Conservation (phyloP, 37 sponge, comb jelly and placozoan species). For the Aplysina aerophoba region DNA sequence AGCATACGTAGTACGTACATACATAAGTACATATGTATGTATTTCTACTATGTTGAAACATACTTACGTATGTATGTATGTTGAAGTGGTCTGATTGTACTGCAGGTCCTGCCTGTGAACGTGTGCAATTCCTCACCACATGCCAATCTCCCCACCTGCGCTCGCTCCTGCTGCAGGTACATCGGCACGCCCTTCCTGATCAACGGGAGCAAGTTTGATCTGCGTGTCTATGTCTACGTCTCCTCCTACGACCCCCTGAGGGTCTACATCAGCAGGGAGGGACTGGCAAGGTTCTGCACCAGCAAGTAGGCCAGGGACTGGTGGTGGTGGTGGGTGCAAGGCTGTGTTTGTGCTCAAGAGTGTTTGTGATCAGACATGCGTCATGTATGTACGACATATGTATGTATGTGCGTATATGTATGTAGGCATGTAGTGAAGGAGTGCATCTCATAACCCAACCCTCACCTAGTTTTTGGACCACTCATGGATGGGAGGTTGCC, state of each 20-base stretch:
- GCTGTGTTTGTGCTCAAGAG: too few species aligned
- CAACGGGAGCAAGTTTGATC: slow-evolving; percentile 95
- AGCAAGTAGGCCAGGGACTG: slow-evolving; percentile 74
- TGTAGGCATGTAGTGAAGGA: too few species aligned
- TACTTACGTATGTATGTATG: neutral
- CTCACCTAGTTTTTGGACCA: too few species aligned
- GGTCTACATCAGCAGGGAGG: slow-evolving; percentile 89
- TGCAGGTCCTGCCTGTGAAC: too few species aligned
- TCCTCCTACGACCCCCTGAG: slow-evolving; percentile 88
- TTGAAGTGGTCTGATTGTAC: too few species aligned
- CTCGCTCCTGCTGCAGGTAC: slow-evolving; percentile 62
- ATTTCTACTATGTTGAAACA: neutral
- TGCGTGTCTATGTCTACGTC: slow-evolving; percentile 94
- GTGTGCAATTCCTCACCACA: too few species aligned
- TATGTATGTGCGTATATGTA: too few species aligned
- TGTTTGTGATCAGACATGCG: neutral
- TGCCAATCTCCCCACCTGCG: neutral
- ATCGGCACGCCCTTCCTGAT: slow-evolving; percentile 85
- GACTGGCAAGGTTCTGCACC: slow-evolving; percentile 93
- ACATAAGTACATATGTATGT: slow-evolving; percentile 13
- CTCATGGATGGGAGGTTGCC: too few species aligned
- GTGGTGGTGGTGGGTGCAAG: too few species aligned
- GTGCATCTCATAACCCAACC: too few species aligned
- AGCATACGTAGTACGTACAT: too few species aligned
- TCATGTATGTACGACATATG: too few species aligned